Base-by-base conservation (phyloP, 1,140 invertebrate genomes). In the Neotoxoptera formosana region DNA sequence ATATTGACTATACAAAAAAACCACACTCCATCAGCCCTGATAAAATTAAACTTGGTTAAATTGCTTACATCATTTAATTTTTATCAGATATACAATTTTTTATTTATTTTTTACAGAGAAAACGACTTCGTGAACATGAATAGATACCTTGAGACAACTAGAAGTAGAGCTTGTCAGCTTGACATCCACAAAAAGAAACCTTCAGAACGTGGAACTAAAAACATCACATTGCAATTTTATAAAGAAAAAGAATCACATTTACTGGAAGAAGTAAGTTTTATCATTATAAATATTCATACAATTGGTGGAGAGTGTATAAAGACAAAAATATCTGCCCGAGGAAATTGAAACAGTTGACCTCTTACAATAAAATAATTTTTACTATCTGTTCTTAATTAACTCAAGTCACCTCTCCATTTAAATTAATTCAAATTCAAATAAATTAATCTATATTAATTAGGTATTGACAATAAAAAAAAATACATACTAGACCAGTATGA, bases 1-100 rank as follows among this genome's bases (percentile, higher is more conserved):
- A 96, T n/a, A n/a, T 96, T n/a, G 99, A 99, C 95, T 99, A 99
- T 95, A 99, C 97, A 56, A 99, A 99, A 95, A 99, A 99, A 95
- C 98, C 99, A 95, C 98, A 99, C 95, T n/a, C n/a, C n/a, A n/a
- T n/a, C n/a, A n/a, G 97, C 97, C 94, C 98, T 98, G 95, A 98
- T 98, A 87, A 98, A 98, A 96, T 96, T 98, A 93, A 97, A 96
- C 95, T 96, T 98, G 96, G 98, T 99, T 96, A 96, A 96, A 96
- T 45, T 25, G 47, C 47, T 67, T 67, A 94, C 86, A 90, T 20
- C 51, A 21, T 60, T 84, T 56, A 4, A 23, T 48, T 60, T 48
- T 45, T 41, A 60, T 41, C 2, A 23, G 36, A 6, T 41, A 7
- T 67, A 91, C 11, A 90, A 93, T 53, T 1, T 51, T 51, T 25